Evolutionary conservation across 2,113 vertebrate genomes (phyloP), one percentile per base, ranked within the genome.

Genomic region (Atractosteus spatula): DNA sequence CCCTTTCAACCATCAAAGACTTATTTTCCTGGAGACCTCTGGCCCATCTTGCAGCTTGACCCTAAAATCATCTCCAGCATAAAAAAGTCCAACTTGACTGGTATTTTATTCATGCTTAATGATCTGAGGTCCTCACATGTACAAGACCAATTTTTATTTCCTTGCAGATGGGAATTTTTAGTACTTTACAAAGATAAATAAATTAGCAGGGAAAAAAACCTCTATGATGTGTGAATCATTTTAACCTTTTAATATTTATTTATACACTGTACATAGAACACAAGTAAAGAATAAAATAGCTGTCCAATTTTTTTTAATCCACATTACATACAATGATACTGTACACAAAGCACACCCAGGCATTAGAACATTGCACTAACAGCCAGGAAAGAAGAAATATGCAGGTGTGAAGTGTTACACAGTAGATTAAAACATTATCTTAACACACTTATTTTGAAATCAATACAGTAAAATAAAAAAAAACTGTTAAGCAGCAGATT

Each of bases 221-320:
- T 59, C 57, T 71, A 61, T 69, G 56, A 42, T 70, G 41, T 62
- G 57, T 5, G 45, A 74, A 71, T 6, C n/a, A 70, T 47, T 41
- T 8, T 12, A 55, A 43, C 62, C 76, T 86, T 71, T 80, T 87
- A 81, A 84, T 83, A 83, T 78, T 66, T 85, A 82, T 89, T 89
- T 90, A 89, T 87, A 90, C 87, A 86, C 85, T 86, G 84, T 89
- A 86, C 88, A 89, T 81, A 75, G 83, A 83, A 91, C 84, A 84
- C 89, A 79, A 82, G 79, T 43, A 77, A 87, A 82, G 82, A 82
- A 81, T 83, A 81, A 87, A 86, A 87, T 79, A 90, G 83, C 91
- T 91, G 94, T 94, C 90, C 90, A 88, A 80, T 90, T 89, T 89
- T 85, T 92, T 94, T 81, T 93, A 93, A 94, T 94, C 78, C 84